Conservation (phyloP, 2,888 invertebrate species). For the Mythimna impura region DNA sequence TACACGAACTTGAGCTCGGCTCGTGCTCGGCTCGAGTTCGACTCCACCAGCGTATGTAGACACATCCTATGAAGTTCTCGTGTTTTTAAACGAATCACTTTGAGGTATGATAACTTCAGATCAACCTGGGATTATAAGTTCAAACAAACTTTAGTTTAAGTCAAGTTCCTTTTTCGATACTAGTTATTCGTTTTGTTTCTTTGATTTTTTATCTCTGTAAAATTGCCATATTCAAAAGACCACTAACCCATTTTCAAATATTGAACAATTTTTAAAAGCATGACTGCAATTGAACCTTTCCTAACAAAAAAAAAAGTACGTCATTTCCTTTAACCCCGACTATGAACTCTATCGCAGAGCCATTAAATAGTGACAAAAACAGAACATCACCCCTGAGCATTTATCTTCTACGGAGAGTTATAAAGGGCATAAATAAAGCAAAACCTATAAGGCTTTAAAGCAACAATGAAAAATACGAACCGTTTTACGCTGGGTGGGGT, state of each 20-base stretch:
- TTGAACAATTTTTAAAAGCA: neutral
- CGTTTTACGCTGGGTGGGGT: constrained; percentile 84
- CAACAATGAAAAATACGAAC: constrained; percentile 91
- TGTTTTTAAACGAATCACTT: too few relatives aligned
- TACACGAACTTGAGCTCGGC: too few relatives aligned
- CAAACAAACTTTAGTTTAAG: too few relatives aligned
- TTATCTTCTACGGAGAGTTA: constrained; percentile 86
- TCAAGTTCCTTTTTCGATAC: too few relatives aligned
- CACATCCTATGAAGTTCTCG: too few relatives aligned
- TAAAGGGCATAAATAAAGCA: constrained; percentile 89
- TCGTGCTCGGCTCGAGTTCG: too few relatives aligned
- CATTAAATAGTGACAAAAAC: constrained; percentile 83
- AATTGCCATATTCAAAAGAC: too few relatives aligned
- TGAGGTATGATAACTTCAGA: too few relatives aligned
- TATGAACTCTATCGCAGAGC: constrained; percentile 61
- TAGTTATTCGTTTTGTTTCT: too few relatives aligned
- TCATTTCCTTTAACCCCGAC: constrained; percentile 19
- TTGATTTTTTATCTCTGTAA: too few relatives aligned
- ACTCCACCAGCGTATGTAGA: too few relatives aligned
- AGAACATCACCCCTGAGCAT: constrained; percentile 82
- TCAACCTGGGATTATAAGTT: too few relatives aligned
- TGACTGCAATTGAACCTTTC: neutral
- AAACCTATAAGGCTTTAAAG: constrained; percentile 90
- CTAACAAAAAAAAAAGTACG: constrained; percentile 2
- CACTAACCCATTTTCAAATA: neutral